Conservation (phyloP, 2,113 vertebrate species). For the Okapia johnstoni region DNA sequence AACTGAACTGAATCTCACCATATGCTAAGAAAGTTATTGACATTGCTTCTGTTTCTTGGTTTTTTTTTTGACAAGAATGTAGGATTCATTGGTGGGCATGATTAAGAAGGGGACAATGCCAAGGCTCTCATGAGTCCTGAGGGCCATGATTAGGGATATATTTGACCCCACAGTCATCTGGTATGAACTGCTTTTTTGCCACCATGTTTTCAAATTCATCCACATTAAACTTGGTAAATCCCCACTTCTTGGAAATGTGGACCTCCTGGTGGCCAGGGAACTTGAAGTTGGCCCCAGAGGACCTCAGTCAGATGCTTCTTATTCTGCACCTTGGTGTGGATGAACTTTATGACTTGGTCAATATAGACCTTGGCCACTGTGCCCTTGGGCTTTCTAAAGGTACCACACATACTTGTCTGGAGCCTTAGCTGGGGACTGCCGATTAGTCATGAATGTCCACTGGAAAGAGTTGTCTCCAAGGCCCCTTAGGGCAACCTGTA, state of each 20-base stretch:
- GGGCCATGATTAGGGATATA: not conserved
- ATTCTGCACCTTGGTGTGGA: not conserved
- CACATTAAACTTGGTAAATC: not conserved
- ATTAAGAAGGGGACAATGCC: not conserved
- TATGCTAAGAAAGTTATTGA: not conserved
- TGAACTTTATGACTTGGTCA: not conserved
- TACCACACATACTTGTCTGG: not conserved
- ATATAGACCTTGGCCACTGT: not conserved
- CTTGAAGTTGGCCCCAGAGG: not conserved
- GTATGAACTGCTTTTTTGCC: not conserved
- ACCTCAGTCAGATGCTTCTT: not conserved
- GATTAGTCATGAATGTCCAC: not conserved
- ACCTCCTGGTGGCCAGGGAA: not conserved
- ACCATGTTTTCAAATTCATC: not conserved
- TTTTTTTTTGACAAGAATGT: not conserved
- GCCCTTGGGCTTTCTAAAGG: not conserved
- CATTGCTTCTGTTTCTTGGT: not conserved
- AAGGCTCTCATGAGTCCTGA: not conserved
- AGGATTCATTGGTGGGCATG: not conserved
- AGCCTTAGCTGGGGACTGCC: not conserved
- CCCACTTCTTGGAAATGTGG: not conserved
- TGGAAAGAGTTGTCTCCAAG: not conserved
- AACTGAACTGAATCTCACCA: not conserved
- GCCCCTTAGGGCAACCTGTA: not conserved
- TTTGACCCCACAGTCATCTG: not conserved